Evolutionary conservation across 2,888 invertebrate genomes (phyloP), one percentile per base, ranked within the genome.

Genomic region (Hydrotaea diabolus): DNA sequence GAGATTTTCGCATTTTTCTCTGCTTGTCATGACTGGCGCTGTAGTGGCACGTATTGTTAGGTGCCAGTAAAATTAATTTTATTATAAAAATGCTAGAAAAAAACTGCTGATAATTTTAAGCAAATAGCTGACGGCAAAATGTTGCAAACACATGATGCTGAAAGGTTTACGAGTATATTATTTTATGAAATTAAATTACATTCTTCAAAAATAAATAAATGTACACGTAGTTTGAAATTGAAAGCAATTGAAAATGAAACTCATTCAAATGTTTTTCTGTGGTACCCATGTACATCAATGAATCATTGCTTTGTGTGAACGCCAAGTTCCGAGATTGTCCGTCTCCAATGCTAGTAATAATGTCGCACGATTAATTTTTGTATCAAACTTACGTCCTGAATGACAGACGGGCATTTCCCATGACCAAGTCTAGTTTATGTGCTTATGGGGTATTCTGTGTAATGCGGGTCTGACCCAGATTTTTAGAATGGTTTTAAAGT

Each of bases 61-160:
- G 17, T 66, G 66, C 66, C 43, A 39, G 19, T 43, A 19, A 15
- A 26, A 17, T 66, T 19, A 66, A 66, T 64, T 64, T 17, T 66
- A 66, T 13, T 69, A 69, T 66, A 43, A n/a, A 46, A 69, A 31
- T 31, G 2, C 2, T 31, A 31, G 31, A 4, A 31, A 31, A 43
- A 46, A 69, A 46, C 43, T 66, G 43, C 43, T 21, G 9, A 66
- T 66, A 43, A 19, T 17, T 43, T 13, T 21, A 19, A 7, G 36
- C 36, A 36, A 39, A 66, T 19, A 64, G 53, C 53, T 9, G 5
- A 23, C 11, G 59, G 1, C 15, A 26, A 11, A 69, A 23, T 23
- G 13, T 9, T 69, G 1, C 17, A 43, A 13, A 66, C 39, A 66
- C 8, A 4, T 21, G 17, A 39, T 59, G 31, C 31, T 31, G 31